Evolutionary conservation across 1,140 invertebrate genomes (phyloP).

Genomic region (Drosophila mayri): DNA sequence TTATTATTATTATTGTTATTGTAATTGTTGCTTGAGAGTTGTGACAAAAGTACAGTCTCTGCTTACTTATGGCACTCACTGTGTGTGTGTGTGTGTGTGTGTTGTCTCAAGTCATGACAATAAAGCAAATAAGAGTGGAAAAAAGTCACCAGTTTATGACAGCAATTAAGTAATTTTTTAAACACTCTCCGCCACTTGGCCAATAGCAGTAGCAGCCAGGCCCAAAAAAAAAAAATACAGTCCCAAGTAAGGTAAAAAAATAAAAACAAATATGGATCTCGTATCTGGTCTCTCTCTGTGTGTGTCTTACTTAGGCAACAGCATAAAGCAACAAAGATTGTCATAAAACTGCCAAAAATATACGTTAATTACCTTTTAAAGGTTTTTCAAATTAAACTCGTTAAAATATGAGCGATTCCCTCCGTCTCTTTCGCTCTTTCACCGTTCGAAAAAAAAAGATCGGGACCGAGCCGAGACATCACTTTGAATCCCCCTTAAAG

Average conservation of each 20-base stretch:
- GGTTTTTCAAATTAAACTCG: conserved; percentile 84
- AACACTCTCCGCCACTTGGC: conserved; percentile 72
- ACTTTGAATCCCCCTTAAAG: not conserved
- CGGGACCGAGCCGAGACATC: conserved; percentile 19
- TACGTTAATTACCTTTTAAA: conserved; percentile 83
- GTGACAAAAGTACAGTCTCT: conserved; percentile 44
- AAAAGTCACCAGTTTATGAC: conserved; percentile 74
- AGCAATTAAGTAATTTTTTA: conserved; percentile 84
- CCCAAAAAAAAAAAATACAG: conserved; percentile 3
- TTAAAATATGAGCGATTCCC: conserved; percentile 69
- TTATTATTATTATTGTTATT: conserved; percentile 62
- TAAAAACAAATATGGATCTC: conserved; percentile 70
- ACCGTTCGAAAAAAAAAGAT: conserved; percentile 52
- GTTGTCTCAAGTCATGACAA: conserved; percentile 39
- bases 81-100: conserved; percentile 1
- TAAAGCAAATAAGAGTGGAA: conserved; percentile 52
- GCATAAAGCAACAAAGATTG: conserved; percentile 58
- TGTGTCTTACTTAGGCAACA: conserved; percentile 50
- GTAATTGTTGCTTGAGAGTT: conserved; percentile 22
- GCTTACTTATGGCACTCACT: conserved; percentile 39
- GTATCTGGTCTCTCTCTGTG: conserved; percentile 22
- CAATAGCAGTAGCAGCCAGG: conserved; percentile 33
- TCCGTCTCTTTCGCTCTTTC: not conserved
- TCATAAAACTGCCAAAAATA: conserved; percentile 83
- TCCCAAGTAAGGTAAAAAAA: conserved; percentile 35